These are phyloP conservation scores for Pampus argenteus DNA, from an alignment of 2,797 vertebrate genomes.

Conservation along the genomic window DNA sequence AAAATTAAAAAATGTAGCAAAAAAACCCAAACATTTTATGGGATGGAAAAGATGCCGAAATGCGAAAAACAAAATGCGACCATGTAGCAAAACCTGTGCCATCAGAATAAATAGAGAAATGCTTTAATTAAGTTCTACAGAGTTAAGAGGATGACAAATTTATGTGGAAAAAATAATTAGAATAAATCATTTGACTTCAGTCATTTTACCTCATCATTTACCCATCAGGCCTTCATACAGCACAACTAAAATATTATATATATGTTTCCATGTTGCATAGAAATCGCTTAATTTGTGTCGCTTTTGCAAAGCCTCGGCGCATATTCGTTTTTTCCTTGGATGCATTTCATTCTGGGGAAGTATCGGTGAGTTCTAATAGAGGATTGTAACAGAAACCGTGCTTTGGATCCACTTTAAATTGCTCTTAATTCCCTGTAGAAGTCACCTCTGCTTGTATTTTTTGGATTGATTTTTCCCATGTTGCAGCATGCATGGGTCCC, in stretches of 20 bases:
- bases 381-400: not conserved
- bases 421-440: constrained; percentile 3
- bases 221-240: not conserved
- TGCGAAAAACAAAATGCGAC: not conserved
- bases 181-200: not conserved
- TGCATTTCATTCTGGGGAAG: constrained; percentile 1
- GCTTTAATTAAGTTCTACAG: not conserved
- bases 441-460: constrained; percentile 17
- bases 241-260: not conserved
- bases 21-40: too few species aligned
- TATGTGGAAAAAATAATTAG: not conserved
- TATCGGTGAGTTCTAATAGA: not conserved
- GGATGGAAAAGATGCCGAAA: not conserved
- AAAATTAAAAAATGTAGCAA: too few species aligned
- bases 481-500: constrained; percentile 2
- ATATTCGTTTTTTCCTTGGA: not conserved
- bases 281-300: not conserved
- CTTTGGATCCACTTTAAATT: not conserved
- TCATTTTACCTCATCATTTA: not conserved
- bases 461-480: constrained; percentile 30
- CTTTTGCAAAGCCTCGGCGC: not conserved
- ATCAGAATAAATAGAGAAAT: too few species aligned
- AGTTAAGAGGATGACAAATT: not conserved
- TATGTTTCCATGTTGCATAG: not conserved
- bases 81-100: not conserved